These are phyloP conservation scores for Protaetia brevitarsis DNA, from an alignment of 1,140 invertebrate genomes.

Conservation along the genomic window DNA sequence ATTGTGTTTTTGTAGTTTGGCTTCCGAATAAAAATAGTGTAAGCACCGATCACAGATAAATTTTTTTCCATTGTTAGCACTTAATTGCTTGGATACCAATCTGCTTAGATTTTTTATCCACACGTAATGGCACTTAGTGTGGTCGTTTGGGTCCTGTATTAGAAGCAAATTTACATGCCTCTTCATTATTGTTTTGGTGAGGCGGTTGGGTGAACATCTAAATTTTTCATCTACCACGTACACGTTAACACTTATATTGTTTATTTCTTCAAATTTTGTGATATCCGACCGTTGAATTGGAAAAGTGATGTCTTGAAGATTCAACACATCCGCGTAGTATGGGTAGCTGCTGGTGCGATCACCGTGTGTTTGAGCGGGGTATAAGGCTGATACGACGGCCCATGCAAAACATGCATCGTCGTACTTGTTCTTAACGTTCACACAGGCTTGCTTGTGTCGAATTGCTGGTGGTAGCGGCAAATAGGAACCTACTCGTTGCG, in stretches of 20 bases:
- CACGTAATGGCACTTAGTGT: too few species aligned
- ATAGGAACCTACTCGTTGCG: neutral
- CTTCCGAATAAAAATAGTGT: too few species aligned
- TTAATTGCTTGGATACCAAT: too few species aligned
- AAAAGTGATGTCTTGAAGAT: conserved; percentile 14
- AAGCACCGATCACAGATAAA: too few species aligned
- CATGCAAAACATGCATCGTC: conserved; percentile 45
- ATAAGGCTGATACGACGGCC: conserved; percentile 40
- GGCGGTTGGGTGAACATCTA: too few species aligned
- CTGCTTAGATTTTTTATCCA: too few species aligned
- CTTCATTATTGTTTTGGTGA: too few species aligned
- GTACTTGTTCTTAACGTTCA: conserved; percentile 45
- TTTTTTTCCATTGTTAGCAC: too few species aligned
- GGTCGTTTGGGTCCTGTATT: too few species aligned
- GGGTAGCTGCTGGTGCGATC: neutral
- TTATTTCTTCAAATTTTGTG: conserved; percentile 18
- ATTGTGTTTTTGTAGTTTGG: too few species aligned
- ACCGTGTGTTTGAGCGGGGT: conserved; percentile 29
- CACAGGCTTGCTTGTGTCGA: conserved; percentile 39
- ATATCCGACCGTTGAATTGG: too few species aligned
- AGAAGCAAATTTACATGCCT: too few species aligned
- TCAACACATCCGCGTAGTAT: neutral
- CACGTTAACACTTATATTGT: conserved; percentile 25
- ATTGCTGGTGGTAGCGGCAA: conserved; percentile 32
- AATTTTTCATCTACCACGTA: neutral